Base-by-base conservation (phyloP, 2,113 vertebrate species). In the Phalacrocorax pelagicus region DNA sequence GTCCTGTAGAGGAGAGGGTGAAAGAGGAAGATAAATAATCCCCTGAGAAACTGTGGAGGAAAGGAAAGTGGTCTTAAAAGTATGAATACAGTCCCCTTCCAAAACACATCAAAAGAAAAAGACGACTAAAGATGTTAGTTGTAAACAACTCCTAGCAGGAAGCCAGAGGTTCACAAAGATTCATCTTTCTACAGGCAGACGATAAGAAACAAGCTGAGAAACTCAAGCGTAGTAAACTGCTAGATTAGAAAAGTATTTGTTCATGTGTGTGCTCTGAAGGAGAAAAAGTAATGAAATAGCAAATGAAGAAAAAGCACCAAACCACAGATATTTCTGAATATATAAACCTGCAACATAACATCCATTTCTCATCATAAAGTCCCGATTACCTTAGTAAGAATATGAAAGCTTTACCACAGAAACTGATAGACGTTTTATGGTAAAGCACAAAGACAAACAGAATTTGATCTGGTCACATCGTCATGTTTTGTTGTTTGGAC, bases 181-280 rank as follows among this genome's bases (percentile, higher is more conserved):
- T 71, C 38, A 27, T 88, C 63, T 94, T 90, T 75, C 69, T 92
- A 86, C 23, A 81, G 23, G 52, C 65, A 91, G 75, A 78, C 88
- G 54, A 92, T 72, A 95, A 81, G 69, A 90, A 91, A 27, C 51
- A 86, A 94, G 55, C 52, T 49, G 86, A 93, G 88, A 88, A 94
- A 81, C 14, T 90, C 59, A 40, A 78, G 55, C 15, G 32, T 6
- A 67, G 27, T 86, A 71, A 96, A 93, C 29, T 42, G 34, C 21
- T 59, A 63, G 85, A 74, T 88, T 86, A 86, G 38, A 59, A 66
- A 88, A 58, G 24, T 42, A 58, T 77, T 92, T 88, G 83, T 90
- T 70, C 42, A 55, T 71, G 21, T 55, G 52, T 71, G 34, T 83
- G 38, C 21, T 94, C 47, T 59, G 59, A 71, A 88, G 19, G 23